phyloP scores from a whole-genome alignment of 1,140 invertebrate species.

The Monomorium pharaonis region DNA sequence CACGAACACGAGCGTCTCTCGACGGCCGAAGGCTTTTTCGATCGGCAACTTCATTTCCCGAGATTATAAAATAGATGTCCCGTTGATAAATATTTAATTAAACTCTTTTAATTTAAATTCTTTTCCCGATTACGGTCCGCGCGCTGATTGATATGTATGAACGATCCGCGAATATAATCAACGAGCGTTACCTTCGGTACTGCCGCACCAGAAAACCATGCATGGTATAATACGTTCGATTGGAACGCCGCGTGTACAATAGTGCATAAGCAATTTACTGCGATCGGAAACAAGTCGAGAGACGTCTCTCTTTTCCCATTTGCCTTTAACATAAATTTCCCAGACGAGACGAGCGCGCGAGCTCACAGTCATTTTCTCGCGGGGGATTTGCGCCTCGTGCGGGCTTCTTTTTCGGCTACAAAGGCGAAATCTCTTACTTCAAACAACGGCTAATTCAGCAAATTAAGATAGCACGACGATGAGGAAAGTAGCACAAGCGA shows the following conservation, averaged over 20 bases:
- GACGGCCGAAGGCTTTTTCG: neutral
- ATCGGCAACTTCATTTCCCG: neutral
- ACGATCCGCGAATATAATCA: neutral
- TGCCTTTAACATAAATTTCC: neutral
- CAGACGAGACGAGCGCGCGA: neutral
- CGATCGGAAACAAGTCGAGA: neutral
- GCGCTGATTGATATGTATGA: neutral
- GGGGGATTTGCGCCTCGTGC: neutral
- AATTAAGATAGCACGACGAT: slow-evolving; percentile 32
- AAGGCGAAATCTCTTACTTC: slow-evolving; percentile 47
- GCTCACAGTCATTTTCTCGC: neutral
- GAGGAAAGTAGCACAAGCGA: slow-evolving; percentile 4
- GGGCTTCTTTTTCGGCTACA: slow-evolving; percentile 2
- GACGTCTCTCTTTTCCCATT: neutral
- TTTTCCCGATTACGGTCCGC: neutral
- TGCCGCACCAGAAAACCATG: neutral
- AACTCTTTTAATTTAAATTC: neutral
- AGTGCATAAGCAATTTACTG: neutral
- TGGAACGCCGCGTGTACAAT: neutral
- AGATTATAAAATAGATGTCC: neutral
- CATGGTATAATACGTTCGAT: neutral
- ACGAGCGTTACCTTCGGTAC: neutral
- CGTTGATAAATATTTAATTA: neutral
- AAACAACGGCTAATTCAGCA: slow-evolving; percentile 67
- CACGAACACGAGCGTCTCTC: neutral